These are phyloP conservation scores for Portevinia maculata DNA, from an alignment of 2,888 invertebrate genomes.

Conservation along the genomic window DNA sequence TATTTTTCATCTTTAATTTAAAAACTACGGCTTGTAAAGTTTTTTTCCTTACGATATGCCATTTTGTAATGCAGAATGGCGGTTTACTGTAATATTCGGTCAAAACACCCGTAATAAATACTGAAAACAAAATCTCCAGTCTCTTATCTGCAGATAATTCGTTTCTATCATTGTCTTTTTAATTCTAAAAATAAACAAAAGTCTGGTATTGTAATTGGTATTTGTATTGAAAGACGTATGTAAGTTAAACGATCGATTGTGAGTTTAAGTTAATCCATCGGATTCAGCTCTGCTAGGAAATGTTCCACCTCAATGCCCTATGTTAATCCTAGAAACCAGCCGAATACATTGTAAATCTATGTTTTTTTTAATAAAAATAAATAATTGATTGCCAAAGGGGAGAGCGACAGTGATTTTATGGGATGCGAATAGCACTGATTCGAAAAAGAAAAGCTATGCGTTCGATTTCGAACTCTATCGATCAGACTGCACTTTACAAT, in stretches of 20 bases:
- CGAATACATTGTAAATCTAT: constrained; percentile 5
- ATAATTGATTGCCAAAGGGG: constrained; percentile 32
- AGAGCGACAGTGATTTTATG: constrained; percentile 30
- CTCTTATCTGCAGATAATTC: constrained; percentile 19
- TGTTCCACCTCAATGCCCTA: constrained; percentile 15
- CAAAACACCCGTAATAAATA: constrained; percentile 28
- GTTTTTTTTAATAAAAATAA: constrained; percentile 1
- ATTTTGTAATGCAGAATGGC: constrained; percentile 48
- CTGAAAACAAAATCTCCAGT: constrained; percentile 7
- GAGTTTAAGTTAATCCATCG: not conserved
- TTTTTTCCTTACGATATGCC: not conserved
- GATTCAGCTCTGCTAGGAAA: constrained; percentile 12
- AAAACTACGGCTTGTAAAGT: not conserved
- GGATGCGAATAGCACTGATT: constrained; percentile 20
- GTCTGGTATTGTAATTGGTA: constrained; percentile 12
- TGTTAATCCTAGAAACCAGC: constrained; percentile 3
- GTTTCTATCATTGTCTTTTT: constrained; percentile 6
- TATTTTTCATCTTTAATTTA: not conserved
- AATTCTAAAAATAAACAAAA: constrained; percentile 40
- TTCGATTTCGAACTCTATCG: constrained; percentile 3
- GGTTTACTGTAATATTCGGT: constrained; percentile 54
- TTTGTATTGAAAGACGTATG: constrained; percentile 12
- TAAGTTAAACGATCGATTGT: not conserved
- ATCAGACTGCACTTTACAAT: constrained; percentile 33
- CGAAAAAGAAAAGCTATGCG: constrained; percentile 31